Evolutionary conservation across 2,113 vertebrate species (phyloP), one percentile per base, ranked within the genome.

Genomic region (Dicentrarchus labrax): DNA sequence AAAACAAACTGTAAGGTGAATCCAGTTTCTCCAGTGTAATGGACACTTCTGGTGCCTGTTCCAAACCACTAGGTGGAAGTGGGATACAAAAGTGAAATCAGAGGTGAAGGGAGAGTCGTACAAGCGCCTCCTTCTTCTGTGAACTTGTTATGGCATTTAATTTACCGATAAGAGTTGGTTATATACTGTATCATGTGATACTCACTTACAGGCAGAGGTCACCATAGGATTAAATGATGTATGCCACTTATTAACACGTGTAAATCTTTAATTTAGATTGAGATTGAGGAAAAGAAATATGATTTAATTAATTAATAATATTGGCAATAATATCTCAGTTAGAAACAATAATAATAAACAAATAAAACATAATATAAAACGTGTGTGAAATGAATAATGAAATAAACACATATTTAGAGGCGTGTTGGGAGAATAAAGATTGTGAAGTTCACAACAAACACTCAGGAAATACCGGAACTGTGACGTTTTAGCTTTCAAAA

Each of bases 1-100:
- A 3, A 39, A 47, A 48, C 69, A 17, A 78, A 48, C 6, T 36
- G 0, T n/a, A 17, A 50, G n/a, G 11, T 2, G 30, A 67, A 17
- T 38, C 2, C 24, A n/a, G 17, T 56, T 64, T 16, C 30, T 36
- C 39, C 10, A 1, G 7, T 68, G 10, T 7, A 17, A 16, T 7
- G 1, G 10, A 17, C 41, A 1, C 13, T 8, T 62, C 30, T 13
- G 2, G 10, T 59, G 74, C 64, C 19, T 66, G 36, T 88, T 86
- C 74, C 36, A 2, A 30, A 30, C 13, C 89, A 7, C 83, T 78
- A 88, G 91, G 68, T 88, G 91, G 89, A 56, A 30, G 83, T 66
- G 82, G 1, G 6, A 82, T 0, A 70, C 80, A 30, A n/a, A 72
- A 2, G 17, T 36, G 21, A 19, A 43, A 72, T 2, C 57, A 22